phyloP scores from a whole-genome alignment of 2,113 vertebrate species.

The Sander lucioperca region DNA sequence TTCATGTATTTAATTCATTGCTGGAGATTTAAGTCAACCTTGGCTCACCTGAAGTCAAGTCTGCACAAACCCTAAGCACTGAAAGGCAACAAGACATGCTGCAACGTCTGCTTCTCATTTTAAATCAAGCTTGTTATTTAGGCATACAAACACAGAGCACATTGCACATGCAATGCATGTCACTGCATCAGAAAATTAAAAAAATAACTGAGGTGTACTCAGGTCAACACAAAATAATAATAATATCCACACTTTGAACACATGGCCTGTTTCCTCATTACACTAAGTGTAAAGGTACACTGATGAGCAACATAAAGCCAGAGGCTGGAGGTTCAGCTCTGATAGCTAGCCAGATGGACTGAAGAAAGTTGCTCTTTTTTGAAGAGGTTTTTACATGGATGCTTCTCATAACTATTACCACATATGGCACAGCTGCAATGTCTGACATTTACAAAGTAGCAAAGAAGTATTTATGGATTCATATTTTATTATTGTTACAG shows the following conservation, averaged over 20 bases:
- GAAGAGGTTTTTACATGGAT: slow-evolving; percentile 28
- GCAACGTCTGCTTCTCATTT: neutral
- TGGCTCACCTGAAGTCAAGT: slow-evolving; percentile 2
- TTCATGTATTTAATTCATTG: neutral
- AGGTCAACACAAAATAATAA: slow-evolving; percentile 16
- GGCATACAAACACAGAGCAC: neutral
- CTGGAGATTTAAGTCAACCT: slow-evolving; percentile 3
- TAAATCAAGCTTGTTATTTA: neutral
- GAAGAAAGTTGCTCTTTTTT: slow-evolving; percentile 11
- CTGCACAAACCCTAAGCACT: neutral
- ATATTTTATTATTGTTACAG: slow-evolving; percentile 6
- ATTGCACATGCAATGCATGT: neutral
- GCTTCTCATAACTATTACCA: slow-evolving; percentile 6
- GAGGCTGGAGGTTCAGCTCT: slow-evolving; percentile 52
- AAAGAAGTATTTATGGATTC: neutral
- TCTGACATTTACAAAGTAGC: neutral
- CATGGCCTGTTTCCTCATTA: slow-evolving; percentile 42
- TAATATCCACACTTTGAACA: slow-evolving; percentile 24
- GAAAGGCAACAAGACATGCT: slow-evolving; percentile 1
- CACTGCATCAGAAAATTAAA: neutral
- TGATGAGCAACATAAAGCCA: slow-evolving; percentile 23
- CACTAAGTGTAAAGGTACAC: neutral
- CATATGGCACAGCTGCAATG: slow-evolving; percentile 25
- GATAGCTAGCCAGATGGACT: slow-evolving; percentile 48
- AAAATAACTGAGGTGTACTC: neutral